Conservation (phyloP, 2,113 vertebrate genomes). For the Lasiurus borealis region DNA sequence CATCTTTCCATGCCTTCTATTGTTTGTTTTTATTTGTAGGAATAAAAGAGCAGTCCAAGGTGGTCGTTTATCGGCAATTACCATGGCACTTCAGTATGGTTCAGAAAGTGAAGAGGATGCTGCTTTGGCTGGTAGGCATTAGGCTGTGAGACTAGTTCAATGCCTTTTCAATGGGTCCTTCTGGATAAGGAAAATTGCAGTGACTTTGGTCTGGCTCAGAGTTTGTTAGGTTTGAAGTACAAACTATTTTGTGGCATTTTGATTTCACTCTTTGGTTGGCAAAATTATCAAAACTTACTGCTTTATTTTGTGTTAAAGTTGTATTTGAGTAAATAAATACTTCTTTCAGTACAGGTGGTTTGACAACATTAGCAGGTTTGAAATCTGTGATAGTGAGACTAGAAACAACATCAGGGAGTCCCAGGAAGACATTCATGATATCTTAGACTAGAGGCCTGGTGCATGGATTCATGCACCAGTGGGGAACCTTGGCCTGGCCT, state of each 20-base stretch:
- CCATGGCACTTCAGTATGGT: conserved; percentile 98
- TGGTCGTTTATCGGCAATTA: conserved; percentile 97
- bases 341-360: neutral
- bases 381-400: neutral
- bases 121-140: conserved; percentile 93
- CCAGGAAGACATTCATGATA: neutral
- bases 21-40: conserved; percentile 85
- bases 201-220: conserved; percentile 32
- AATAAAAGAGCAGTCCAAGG: conserved; percentile 96
- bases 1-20: conserved; percentile 50
- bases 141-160: neutral
- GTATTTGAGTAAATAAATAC: conserved; percentile 27
- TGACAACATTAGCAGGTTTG: neutral
- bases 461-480: no score
- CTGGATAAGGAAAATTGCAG: conserved; percentile 4
- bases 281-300: conserved; percentile 32
- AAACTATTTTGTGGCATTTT: conserved; percentile 56
- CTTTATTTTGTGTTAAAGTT: conserved; percentile 52
- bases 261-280: neutral
- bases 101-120: conserved; percentile 99
- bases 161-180: conserved; percentile 4
- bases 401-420: neutral
- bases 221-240: conserved; percentile 33
- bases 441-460: no score
- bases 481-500: no score